Evolutionary conservation across 2,113 vertebrate species (phyloP).

Genomic region (Chaetodon trifascialis): DNA sequence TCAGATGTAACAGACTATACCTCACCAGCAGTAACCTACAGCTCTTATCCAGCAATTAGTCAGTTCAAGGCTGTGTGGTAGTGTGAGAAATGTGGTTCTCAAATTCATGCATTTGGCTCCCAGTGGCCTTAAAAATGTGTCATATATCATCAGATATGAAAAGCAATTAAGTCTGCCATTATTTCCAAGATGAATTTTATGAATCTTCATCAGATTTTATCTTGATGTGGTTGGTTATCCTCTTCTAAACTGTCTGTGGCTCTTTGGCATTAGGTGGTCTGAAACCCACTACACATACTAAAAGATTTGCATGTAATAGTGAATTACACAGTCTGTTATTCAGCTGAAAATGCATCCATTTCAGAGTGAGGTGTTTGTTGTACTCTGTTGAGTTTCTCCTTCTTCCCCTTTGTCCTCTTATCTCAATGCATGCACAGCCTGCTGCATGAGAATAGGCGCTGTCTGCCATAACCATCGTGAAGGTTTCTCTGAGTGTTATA

Average conservation of each 20-base stretch:
- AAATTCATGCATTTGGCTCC: not conserved
- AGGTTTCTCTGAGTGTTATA: constrained; percentile 36
- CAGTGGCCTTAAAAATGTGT: not conserved
- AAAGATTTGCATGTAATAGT: not conserved
- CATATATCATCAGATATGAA: not conserved
- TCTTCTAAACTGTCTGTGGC: not conserved
- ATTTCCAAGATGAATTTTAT: not conserved
- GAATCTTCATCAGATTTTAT: not conserved
- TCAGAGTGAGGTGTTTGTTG: constrained; percentile 22
- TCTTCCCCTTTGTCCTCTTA: not conserved
- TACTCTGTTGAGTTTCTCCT: constrained; percentile 20
- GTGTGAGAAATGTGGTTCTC: not conserved
- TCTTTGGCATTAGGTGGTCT: not conserved
- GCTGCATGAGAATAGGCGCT: constrained; percentile 41
- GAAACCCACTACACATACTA: not conserved
- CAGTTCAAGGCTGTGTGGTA: not conserved
- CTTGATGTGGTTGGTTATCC: not conserved
- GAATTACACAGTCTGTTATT: not conserved
- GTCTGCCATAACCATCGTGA: constrained; percentile 16
- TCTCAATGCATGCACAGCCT: constrained; percentile 36
- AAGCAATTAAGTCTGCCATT: not conserved
- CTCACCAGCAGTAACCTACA: constrained; percentile 21
- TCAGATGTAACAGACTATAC: not conserved
- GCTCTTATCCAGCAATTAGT: not conserved
- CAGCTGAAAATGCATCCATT: not conserved